Conservation (phyloP, 2,113 vertebrate species). For the Ophthalmolycus amberensis region DNA sequence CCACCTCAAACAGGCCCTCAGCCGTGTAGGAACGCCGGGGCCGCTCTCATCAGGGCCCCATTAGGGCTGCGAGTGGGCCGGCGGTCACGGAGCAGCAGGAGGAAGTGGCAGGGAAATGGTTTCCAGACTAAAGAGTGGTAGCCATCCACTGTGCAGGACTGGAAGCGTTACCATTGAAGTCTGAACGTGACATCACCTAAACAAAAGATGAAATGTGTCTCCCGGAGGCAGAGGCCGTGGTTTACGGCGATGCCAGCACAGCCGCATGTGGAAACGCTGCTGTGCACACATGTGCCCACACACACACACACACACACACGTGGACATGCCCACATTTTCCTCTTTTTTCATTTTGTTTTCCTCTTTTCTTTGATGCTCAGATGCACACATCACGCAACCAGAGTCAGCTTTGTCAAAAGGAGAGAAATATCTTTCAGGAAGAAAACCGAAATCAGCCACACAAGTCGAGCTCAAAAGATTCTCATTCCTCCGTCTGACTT, state of each 20-base stretch:
- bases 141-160: constrained; percentile 32
- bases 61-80: constrained; percentile 52
- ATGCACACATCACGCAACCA: constrained; percentile 22
- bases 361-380: constrained; percentile 34
- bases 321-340: constrained; percentile 26
- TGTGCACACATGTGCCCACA: constrained; percentile 29
- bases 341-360: neutral
- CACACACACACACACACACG: constrained; percentile 3
- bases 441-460: constrained; percentile 22
- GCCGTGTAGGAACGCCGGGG: constrained; percentile 21
- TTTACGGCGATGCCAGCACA: constrained; percentile 43
- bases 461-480: constrained; percentile 13
- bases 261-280: constrained; percentile 51
- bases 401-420: constrained; percentile 38
- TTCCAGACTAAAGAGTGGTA: constrained; percentile 61
- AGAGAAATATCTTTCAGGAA: constrained; percentile 30
- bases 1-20: constrained; percentile 58
- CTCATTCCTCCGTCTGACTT: constrained; percentile 30
- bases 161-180: constrained; percentile 35
- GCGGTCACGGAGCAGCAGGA: constrained; percentile 43
- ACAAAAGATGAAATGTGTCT: constrained; percentile 57
- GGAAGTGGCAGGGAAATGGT: constrained; percentile 64
- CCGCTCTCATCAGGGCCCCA: constrained; percentile 48
- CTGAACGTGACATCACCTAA: constrained; percentile 67
- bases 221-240: constrained; percentile 33